A percentile compares a stretch with the other conserved stretches of the same genome.
phyloP scores from a whole-genome alignment of 2,888 invertebrate species.

The Rhingia campestris region DNA sequence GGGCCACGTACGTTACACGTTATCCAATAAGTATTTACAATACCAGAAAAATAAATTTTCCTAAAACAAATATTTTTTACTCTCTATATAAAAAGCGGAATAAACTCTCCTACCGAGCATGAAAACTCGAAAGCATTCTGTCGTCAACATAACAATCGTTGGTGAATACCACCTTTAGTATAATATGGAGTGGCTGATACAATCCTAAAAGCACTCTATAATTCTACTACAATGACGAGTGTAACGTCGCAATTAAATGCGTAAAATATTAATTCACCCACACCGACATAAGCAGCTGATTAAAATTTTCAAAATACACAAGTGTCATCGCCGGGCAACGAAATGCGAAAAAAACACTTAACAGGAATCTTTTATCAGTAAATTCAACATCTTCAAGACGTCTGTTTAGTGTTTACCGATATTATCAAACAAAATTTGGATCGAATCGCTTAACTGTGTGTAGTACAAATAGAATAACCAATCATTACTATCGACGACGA shows the following conservation, averaged over 20 bases:
- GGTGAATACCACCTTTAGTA: too few relatives aligned
- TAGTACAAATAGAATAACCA: constrained; percentile 17
- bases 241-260: constrained; percentile 14
- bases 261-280: constrained; percentile 29
- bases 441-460: background rate
- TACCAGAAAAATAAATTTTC: too few relatives aligned
- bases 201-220: too few relatives aligned
- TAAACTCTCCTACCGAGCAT: too few relatives aligned
- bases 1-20: too few relatives aligned
- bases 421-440: background rate
- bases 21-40: too few relatives aligned
- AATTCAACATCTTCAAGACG: constrained; percentile 15
- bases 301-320: constrained; percentile 45
- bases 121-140: too few relatives aligned
- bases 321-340: constrained; percentile 53
- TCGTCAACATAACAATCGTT: too few relatives aligned
- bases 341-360: constrained; percentile 52
- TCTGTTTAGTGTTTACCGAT: constrained; percentile 29
- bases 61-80: too few relatives aligned
- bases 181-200: too few relatives aligned
- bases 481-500: constrained; percentile 34
- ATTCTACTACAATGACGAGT: background rate
- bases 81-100: too few relatives aligned
- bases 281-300: constrained; percentile 42
- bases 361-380: constrained; percentile 50